Evolutionary conservation across 2,113 vertebrate species (phyloP).

Genomic region (Camelus bactrianus): DNA sequence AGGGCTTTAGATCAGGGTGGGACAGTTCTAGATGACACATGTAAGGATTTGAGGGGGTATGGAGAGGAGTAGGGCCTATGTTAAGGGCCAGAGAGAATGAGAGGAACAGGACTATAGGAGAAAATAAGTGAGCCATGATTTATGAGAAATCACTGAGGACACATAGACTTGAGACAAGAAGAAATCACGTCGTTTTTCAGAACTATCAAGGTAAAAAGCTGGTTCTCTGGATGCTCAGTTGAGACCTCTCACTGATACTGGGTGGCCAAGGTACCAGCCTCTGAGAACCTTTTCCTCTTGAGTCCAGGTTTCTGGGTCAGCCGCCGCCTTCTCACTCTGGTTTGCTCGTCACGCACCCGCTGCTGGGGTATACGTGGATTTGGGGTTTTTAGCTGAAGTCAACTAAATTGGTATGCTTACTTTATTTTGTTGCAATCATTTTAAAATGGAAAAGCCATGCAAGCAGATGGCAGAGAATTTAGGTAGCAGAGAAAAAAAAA

Average conservation of each 20-base stretch:
- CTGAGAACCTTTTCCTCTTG: not conserved
- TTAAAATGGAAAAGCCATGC: not conserved
- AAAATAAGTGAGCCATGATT: not conserved
- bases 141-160: not conserved
- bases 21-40: not conserved
- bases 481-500: not conserved
- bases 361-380: not conserved
- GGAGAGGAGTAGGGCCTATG: not conserved
- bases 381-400: not conserved
- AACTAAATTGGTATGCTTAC: not conserved
- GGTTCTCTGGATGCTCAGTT: fast-evolving
- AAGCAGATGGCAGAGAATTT: not conserved
- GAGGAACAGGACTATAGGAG: not conserved
- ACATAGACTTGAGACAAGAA: not conserved
- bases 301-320: not conserved
- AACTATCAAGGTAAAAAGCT: not conserved
- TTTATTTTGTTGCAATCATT: not conserved
- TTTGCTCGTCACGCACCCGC: not conserved
- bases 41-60: not conserved
- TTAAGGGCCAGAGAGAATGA: not conserved
- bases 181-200: not conserved
- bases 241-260: not conserved
- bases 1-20: not conserved
- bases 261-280: not conserved
- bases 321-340: not conserved